A percentile compares a stretch with the other conserved stretches of the same genome.
phyloP scores from a whole-genome alignment of 2,113 vertebrate species.

The Trichomycterus rosablanca region DNA sequence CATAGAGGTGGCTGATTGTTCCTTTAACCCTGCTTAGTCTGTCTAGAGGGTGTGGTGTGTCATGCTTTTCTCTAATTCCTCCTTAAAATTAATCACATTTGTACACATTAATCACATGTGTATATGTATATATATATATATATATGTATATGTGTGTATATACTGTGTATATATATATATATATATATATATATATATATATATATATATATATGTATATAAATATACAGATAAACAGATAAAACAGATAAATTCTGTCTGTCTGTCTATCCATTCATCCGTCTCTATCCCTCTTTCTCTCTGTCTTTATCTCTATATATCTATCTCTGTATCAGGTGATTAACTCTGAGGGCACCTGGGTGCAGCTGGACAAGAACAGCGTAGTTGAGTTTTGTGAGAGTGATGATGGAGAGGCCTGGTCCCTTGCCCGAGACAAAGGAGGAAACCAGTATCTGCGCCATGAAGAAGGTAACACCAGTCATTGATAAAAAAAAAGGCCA shows the following conservation, averaged over 20 bases:
- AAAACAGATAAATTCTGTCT: no score
- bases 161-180: no score
- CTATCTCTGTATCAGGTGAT: constrained; percentile 87
- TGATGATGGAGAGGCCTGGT: constrained; percentile 98
- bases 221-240: no score
- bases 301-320: no score
- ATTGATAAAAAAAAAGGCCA: background rate
- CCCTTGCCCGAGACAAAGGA: constrained; percentile 91
- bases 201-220: no score
- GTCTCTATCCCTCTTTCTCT: no score
- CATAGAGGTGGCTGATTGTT: constrained; percentile 38
- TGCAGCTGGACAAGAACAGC: constrained; percentile 98
- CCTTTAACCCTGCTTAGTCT: constrained; percentile 47
- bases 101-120: no score
- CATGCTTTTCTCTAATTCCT: constrained; percentile 86
- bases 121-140: no score
- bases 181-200: no score
- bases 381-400: constrained; percentile 99
- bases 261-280: no score
- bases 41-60: constrained; percentile 87
- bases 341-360: constrained; percentile 95
- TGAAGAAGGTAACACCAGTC: constrained; percentile 84
- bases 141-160: no score
- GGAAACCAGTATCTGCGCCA: constrained; percentile 96
- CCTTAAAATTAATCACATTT: constrained; percentile 33